A percentile compares a stretch with the other conserved stretches of the same genome.
phyloP scores from a whole-genome alignment of 1,140 invertebrate species.

The Dendrolimus punctatus region DNA sequence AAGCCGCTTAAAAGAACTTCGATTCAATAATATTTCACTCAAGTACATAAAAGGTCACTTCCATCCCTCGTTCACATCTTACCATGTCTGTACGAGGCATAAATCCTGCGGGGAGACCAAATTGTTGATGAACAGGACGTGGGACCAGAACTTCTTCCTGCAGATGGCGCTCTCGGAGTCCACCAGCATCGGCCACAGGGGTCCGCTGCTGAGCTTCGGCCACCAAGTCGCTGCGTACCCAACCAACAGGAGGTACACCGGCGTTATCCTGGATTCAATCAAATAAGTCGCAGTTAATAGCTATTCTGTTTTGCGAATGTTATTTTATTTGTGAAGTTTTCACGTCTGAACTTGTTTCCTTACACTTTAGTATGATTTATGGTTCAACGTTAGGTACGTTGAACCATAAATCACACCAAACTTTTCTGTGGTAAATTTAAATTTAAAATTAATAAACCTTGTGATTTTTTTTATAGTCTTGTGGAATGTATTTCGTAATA shows the following conservation, averaged over 20 bases:
- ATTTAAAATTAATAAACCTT: no score
- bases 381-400: no score
- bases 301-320: not conserved
- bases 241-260: constrained; percentile 38
- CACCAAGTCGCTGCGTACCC: constrained; percentile 50
- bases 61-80: not conserved
- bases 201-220: constrained; percentile 27
- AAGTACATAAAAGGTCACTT: no score
- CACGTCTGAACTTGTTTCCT: no score
- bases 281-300: not conserved
- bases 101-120: constrained; percentile 28
- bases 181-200: constrained; percentile 35
- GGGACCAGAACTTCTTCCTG: constrained; percentile 76
- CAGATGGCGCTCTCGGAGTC: constrained; percentile 65
- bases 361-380: not conserved
- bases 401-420: no score
- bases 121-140: constrained; percentile 77
- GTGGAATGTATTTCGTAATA: no score
- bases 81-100: constrained; percentile 45
- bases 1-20: no score
- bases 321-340: no score
- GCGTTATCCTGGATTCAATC: constrained; percentile 22
- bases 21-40: no score
- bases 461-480: no score
- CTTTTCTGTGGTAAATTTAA: no score